A percentile compares a stretch with the other conserved stretches of the same genome.
Evolutionary conservation across 2,113 vertebrate genomes (phyloP).

Genomic region (Chiloscyllium plagiosum): DNA sequence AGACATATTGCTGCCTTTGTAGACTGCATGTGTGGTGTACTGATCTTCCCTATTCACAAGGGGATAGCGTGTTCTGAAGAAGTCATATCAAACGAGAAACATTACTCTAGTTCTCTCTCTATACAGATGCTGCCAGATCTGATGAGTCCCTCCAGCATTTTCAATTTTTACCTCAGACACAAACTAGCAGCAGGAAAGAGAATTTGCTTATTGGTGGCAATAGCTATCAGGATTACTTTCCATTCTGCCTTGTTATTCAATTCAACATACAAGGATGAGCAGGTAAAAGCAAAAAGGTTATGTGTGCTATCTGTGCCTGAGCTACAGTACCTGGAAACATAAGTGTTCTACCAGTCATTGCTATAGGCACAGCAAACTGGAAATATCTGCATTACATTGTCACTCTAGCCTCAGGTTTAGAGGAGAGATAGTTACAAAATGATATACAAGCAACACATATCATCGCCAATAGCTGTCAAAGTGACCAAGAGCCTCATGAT

Average conservation of each 20-base stretch:
- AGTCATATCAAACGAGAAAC: too few relatives aligned
- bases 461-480: not conserved
- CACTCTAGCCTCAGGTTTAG: not conserved
- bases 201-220: not conserved
- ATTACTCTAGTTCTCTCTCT: too few relatives aligned
- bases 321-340: not conserved
- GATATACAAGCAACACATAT: not conserved
- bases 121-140: too few relatives aligned
- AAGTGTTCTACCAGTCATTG: not conserved
- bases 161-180: not conserved
- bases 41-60: not conserved
- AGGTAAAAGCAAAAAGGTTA: not conserved
- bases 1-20: not conserved
- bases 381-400: not conserved
- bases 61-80: not conserved
- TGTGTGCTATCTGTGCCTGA: not conserved
- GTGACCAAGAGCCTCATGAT: not conserved
- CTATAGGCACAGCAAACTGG: not conserved
- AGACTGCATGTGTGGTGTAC: not conserved
- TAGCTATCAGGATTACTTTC: not conserved
- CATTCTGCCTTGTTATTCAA: not conserved
- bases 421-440: not conserved
- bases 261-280: not conserved
- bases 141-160: too few relatives aligned
- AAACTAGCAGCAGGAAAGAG: not conserved